Conservation (phyloP, 2,888 invertebrate species). For the Xanthia icteritia region DNA sequence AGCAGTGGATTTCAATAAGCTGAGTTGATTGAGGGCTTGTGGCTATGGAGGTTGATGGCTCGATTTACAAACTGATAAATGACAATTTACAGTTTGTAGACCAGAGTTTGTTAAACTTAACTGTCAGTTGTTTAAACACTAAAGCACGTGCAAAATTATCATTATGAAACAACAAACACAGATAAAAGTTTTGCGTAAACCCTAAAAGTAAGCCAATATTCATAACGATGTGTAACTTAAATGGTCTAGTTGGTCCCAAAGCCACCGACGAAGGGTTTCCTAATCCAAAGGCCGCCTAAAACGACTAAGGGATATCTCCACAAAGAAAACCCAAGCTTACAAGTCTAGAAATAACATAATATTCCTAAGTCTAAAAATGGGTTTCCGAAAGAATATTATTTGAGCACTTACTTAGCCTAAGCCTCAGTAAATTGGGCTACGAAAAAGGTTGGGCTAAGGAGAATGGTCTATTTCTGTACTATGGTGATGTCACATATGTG, state of each 20-base stretch:
- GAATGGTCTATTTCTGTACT: conserved; percentile 21
- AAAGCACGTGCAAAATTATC: conserved; percentile 27
- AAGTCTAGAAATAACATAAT: conserved; percentile 45
- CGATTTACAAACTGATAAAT: neutral
- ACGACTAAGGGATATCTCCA: conserved; percentile 17
- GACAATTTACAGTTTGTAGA: neutral
- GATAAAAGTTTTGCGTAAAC: neutral
- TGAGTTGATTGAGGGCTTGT: too few relatives aligned
- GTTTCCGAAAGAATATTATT: conserved; percentile 45
- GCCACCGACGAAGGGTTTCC: neutral
- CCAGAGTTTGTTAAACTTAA: neutral
- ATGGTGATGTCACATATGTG: conserved; percentile 51
- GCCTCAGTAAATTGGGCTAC: conserved; percentile 30
- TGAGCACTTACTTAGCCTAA: conserved; percentile 26
- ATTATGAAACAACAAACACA: neutral
- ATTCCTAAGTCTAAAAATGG: conserved; percentile 42
- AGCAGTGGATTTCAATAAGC: too few relatives aligned
- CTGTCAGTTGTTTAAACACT: neutral
- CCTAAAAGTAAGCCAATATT: neutral
- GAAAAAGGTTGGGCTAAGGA: conserved; percentile 34
- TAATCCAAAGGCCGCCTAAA: conserved; percentile 28
- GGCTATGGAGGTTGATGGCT: neutral
- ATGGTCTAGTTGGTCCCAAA: neutral
- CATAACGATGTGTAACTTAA: neutral
- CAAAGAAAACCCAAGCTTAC: conserved; percentile 37